phyloP scores from a whole-genome alignment of 2,113 vertebrate genomes.

The Periophthalmus modestus region DNA sequence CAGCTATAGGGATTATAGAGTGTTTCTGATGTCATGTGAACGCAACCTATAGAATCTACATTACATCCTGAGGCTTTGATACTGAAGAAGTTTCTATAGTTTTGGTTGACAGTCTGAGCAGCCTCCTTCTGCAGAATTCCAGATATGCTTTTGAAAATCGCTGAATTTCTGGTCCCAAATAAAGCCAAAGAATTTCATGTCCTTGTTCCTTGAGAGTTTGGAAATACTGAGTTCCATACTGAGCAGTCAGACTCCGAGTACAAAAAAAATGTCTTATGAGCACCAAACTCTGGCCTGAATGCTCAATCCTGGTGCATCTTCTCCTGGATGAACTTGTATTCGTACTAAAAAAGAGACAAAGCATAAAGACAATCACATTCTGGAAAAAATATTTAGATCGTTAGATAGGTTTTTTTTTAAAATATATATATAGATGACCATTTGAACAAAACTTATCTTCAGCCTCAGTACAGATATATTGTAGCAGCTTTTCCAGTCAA shows the following conservation, averaged over 20 bases:
- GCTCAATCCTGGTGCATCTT: conserved; percentile 91
- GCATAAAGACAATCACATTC: conserved; percentile 37
- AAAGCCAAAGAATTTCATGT: not conserved
- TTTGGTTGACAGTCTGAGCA: not conserved
- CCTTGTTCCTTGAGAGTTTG: not conserved
- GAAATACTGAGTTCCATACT: not conserved
- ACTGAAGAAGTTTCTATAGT: not conserved
- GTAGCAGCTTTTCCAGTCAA: too few relatives aligned
- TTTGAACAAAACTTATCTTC: too few relatives aligned
- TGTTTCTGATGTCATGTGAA: too few relatives aligned
- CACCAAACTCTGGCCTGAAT: not conserved
- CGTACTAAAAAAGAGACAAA: conserved; percentile 79
- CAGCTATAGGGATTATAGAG: too few relatives aligned
- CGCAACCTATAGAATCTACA: not conserved
- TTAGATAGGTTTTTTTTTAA: too few relatives aligned
- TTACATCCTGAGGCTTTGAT: not conserved
- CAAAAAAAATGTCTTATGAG: not conserved
- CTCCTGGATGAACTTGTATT: conserved; percentile 88
- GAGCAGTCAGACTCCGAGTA: not conserved
- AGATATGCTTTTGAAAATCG: not conserved
- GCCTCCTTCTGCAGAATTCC: not conserved
- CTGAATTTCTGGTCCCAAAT: not conserved
- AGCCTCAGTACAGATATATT: too few relatives aligned
- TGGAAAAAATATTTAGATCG: too few relatives aligned
- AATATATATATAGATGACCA: too few relatives aligned